These are phyloP conservation scores for Eretmocerus hayati DNA, from an alignment of 2,888 invertebrate genomes.

Conservation along the genomic window DNA sequence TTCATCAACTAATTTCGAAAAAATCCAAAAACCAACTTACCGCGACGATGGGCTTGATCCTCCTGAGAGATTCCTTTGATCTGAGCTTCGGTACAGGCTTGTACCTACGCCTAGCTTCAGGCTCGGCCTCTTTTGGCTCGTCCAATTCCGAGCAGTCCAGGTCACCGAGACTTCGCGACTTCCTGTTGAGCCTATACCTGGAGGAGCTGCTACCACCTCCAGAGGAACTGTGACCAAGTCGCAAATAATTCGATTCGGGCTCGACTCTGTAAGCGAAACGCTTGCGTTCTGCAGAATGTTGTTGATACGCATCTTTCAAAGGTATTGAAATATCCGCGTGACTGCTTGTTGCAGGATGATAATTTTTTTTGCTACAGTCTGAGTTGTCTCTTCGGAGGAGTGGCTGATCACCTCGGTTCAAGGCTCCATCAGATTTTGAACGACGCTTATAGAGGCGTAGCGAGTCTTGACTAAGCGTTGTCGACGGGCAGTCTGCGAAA, in stretches of 20 bases:
- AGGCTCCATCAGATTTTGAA: slow-evolving; percentile 31
- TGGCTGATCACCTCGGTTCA: slow-evolving; percentile 18
- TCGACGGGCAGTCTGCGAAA: slow-evolving; percentile 12
- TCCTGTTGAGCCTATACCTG: slow-evolving; percentile 25
- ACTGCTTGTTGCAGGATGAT: neutral
- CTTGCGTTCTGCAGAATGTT: slow-evolving; percentile 12
- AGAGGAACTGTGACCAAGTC: neutral
- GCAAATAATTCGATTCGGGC: neutral
- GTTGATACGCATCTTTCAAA: neutral
- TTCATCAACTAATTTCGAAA: neutral
- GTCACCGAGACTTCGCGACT: slow-evolving; percentile 34
- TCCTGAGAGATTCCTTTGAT: slow-evolving; percentile 27
- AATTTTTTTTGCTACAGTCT: no score
- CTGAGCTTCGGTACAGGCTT: slow-evolving; percentile 29
- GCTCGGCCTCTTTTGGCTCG: slow-evolving; percentile 3
- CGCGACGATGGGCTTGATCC: slow-evolving; percentile 4
- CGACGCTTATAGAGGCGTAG: slow-evolving; percentile 24
- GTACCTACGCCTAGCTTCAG: slow-evolving; percentile 12
- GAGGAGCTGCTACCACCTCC: neutral
- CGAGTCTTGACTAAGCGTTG: slow-evolving; percentile 21
- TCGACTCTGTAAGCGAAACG: slow-evolving; percentile 3
- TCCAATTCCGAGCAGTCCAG: slow-evolving; percentile 27
- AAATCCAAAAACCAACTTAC: slow-evolving; percentile 2
- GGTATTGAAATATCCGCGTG: slow-evolving; percentile 6
- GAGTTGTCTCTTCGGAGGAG: slow-evolving; percentile 13